phyloP scores from a whole-genome alignment of 1,140 invertebrate genomes.

The Scaptomyza hsui region DNA sequence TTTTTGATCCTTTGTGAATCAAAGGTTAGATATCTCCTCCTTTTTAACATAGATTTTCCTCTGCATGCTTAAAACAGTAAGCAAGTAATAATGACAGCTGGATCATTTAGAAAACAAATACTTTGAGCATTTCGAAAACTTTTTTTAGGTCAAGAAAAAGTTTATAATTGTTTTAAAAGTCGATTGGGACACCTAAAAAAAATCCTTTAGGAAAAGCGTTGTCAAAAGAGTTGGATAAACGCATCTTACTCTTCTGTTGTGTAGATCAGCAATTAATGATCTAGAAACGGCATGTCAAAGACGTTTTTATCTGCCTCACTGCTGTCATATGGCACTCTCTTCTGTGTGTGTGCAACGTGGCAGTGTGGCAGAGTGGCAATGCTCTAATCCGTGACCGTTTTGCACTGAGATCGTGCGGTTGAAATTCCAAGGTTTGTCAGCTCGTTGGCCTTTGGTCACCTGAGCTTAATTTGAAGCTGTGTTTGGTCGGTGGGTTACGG shows the following conservation, averaged over 20 bases:
- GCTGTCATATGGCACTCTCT: slow-evolving; percentile 35
- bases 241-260: neutral
- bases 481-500: slow-evolving; percentile 5
- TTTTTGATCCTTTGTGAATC: no score
- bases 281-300: slow-evolving; percentile 56
- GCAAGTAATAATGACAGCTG: no score
- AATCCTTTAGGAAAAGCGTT: neutral
- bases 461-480: slow-evolving; percentile 67
- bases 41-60: no score
- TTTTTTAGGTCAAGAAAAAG: no score
- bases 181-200: no score
- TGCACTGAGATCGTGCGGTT: slow-evolving; percentile 51
- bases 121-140: no score
- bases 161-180: no score
- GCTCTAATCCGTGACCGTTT: slow-evolving; percentile 39
- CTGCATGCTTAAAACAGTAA: no score
- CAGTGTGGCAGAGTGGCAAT: neutral
- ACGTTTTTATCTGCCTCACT: slow-evolving; percentile 57
- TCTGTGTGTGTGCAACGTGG: no score
- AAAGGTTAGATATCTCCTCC: no score
- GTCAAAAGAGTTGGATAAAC: neutral
- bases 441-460: slow-evolving; percentile 80
- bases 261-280: slow-evolving; percentile 71
- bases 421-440: slow-evolving; percentile 77
- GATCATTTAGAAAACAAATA: no score